Percentiles rank a stretch among this genome's conserved stretches.
Conservation (phyloP, 2,888 invertebrate species). For the Brachyptera putata region DNA sequence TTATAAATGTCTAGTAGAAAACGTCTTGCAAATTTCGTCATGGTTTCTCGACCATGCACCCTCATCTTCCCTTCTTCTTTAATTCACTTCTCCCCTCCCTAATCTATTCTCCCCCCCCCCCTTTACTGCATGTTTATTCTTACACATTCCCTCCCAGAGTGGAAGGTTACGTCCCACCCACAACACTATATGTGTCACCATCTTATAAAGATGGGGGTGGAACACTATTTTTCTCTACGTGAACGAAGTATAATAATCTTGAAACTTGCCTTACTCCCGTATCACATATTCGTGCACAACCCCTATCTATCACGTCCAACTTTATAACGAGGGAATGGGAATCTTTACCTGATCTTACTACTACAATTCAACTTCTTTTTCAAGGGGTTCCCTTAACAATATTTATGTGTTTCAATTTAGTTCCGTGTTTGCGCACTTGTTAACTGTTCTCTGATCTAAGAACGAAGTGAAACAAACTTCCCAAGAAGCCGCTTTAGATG, state of each 20-base stretch:
- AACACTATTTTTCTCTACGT: neutral
- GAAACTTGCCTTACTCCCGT: neutral
- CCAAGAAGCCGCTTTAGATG: neutral
- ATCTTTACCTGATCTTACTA: neutral
- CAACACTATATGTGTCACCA: neutral
- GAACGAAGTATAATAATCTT: neutral
- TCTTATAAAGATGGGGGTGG: neutral
- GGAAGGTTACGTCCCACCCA: neutral
- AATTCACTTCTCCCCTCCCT: constrained; percentile 25
- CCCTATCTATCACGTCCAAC: constrained; percentile 2
- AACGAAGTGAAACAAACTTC: neutral
- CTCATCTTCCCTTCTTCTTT: constrained; percentile 23
- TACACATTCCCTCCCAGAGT: neutral
- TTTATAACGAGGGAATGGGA: neutral
- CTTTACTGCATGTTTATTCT: constrained; percentile 16
- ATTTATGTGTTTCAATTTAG: constrained; percentile 10
- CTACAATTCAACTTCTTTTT: neutral
- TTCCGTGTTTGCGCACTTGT: neutral
- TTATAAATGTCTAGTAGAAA: neutral
- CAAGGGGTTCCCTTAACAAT: neutral
- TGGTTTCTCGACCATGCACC: constrained; percentile 13
- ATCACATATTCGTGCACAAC: neutral
- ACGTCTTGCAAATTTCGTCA: constrained; percentile 28
- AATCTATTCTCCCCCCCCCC: constrained; percentile 21
- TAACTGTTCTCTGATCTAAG: neutral